These are phyloP conservation scores for Lepeophtheirus salmonis DNA, from an alignment of 1,140 invertebrate genomes.

Conservation along the genomic window DNA sequence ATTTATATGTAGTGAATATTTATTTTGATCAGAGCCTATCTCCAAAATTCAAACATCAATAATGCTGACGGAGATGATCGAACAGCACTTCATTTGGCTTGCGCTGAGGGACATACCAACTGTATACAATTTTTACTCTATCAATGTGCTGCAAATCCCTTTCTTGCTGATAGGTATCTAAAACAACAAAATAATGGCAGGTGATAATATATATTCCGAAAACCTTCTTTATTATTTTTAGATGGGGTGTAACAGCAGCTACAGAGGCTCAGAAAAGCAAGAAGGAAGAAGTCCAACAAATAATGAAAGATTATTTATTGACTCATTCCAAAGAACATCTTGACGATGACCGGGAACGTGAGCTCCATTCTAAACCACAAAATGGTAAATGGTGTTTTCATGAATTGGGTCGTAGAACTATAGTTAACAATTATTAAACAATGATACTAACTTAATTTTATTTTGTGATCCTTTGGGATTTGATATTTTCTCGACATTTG, in stretches of 20 bases:
- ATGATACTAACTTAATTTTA: no score
- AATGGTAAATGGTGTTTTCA: no score
- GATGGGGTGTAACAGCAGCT: neutral
- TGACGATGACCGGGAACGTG: no score
- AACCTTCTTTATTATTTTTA: neutral
- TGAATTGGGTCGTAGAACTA: no score
- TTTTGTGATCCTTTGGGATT: no score
- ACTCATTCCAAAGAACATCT: neutral
- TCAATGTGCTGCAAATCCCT: neutral
- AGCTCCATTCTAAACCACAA: no score
- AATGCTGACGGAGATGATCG: slow-evolving; percentile 76
- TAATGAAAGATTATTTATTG: neutral
- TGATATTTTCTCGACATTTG: no score
- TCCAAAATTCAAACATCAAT: slow-evolving; percentile 42
- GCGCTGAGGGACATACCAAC: slow-evolving; percentile 70
- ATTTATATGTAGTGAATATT: no score
- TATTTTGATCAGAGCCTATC: slow-evolving; percentile 5
- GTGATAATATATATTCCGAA: neutral
- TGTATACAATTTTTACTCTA: slow-evolving; percentile 49
- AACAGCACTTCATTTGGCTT: slow-evolving; percentile 73
- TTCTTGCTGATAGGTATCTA: neutral
- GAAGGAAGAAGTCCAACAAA: neutral
- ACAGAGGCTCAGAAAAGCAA: neutral
- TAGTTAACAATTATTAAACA: no score
- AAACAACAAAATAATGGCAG: neutral